These are phyloP conservation scores for Lordiphosa collinella DNA, from an alignment of 1,140 invertebrate genomes.

Conservation along the genomic window DNA sequence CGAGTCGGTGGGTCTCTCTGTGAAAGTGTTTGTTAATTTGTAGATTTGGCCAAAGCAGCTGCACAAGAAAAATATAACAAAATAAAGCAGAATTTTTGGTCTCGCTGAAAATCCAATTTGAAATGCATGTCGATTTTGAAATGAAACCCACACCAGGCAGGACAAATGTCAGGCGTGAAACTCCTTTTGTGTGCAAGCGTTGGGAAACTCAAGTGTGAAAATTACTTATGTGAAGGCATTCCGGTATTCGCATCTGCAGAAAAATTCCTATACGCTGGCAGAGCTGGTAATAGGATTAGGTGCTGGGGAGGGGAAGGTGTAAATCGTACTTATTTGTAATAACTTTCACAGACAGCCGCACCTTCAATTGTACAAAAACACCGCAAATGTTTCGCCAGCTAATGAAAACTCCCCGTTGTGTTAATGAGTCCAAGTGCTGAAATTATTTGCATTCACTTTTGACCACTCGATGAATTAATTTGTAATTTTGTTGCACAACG, in stretches of 20 bases:
- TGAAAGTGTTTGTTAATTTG: too few relatives aligned
- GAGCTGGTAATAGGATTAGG: conserved; percentile 9
- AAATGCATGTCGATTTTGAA: conserved; percentile 63
- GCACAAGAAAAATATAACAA: too few relatives aligned
- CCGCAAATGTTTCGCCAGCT: conserved; percentile 45
- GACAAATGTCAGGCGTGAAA: conserved; percentile 62
- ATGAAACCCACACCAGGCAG: conserved; percentile 41
- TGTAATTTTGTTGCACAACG: conserved; percentile 46
- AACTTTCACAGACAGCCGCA: conserved; percentile 30
- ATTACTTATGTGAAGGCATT: conserved; percentile 57
- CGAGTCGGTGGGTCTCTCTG: conserved; percentile 16
- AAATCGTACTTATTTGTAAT: conserved; percentile 34
- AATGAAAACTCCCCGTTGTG: conserved; percentile 68
- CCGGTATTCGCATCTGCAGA: conserved; percentile 40
- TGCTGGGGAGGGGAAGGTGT: background rate
- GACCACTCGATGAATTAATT: conserved; percentile 41
- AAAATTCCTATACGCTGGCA: conserved; percentile 27
- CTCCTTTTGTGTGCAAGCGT: conserved; percentile 28
- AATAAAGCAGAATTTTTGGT: conserved; percentile 27
- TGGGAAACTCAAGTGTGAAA: conserved; percentile 62
- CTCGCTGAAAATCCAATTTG: conserved; percentile 65
- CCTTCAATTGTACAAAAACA: conserved; percentile 29
- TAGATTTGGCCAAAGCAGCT: conserved; percentile 47
- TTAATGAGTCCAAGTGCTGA: conserved; percentile 72
- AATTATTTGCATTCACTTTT: conserved; percentile 74